Conservation (phyloP, 2,888 invertebrate genomes). For the Phyllotreta striolata region DNA sequence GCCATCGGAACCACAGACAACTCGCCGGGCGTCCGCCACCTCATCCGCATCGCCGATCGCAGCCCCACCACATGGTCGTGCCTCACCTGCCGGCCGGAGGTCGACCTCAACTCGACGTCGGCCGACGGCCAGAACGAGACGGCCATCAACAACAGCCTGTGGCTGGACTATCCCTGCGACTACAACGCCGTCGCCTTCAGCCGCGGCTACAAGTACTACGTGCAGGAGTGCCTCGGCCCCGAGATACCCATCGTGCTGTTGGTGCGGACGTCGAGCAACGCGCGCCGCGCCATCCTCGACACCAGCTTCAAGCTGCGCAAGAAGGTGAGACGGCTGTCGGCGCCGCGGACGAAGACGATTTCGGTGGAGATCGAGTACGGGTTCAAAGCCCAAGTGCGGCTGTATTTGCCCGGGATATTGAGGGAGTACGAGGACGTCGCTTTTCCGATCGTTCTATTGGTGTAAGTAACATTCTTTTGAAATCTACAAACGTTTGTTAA, state of each 20-base stretch:
- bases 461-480: too few relatives aligned
- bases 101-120: slow-evolving; percentile 54
- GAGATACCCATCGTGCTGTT: slow-evolving; percentile 74
- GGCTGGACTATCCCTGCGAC: slow-evolving; percentile 58
- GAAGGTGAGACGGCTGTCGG: slow-evolving; percentile 71
- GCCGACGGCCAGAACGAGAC: slow-evolving; percentile 47
- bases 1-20: slow-evolving; percentile 82
- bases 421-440: slow-evolving; percentile 83
- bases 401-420: slow-evolving; percentile 83
- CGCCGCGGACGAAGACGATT: slow-evolving; percentile 77
- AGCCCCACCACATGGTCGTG: slow-evolving; percentile 64
- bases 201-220: slow-evolving; percentile 63
- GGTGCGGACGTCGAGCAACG: slow-evolving; percentile 68
- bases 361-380: slow-evolving; percentile 72
- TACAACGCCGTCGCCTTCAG: slow-evolving; percentile 75
- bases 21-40: slow-evolving; percentile 81
- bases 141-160: slow-evolving; percentile 58
- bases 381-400: slow-evolving; percentile 76
- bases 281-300: slow-evolving; percentile 71
- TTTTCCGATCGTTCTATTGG: slow-evolving; percentile 81
- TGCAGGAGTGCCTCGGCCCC: slow-evolving; percentile 83
- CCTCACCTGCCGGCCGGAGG: slow-evolving; percentile 66
- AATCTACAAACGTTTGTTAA: too few relatives aligned
- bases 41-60: slow-evolving; percentile 73
- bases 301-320: slow-evolving; percentile 72